Evolutionary conservation across 1,140 invertebrate genomes (phyloP), one percentile per base, ranked within the genome.

Genomic region (Ctenoplectra terminalis): DNA sequence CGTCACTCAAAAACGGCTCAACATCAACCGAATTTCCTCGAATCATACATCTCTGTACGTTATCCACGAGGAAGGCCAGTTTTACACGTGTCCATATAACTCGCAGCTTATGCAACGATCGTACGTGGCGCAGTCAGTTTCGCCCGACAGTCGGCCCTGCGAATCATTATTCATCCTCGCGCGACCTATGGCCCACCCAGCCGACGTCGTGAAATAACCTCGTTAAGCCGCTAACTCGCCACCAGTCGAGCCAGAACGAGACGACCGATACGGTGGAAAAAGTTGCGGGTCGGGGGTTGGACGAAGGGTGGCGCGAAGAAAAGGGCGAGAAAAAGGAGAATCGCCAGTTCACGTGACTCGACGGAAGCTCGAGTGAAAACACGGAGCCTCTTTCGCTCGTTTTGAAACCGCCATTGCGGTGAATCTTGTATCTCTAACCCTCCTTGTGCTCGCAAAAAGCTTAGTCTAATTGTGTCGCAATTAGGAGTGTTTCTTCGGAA

Each of bases 91-190:
- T 26, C 75, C 60, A 50, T 50, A 40, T 66, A 56, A 15, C 46
- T 60, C 15, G 67, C 29, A 34, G 63, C 23, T 71, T 58, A 56
- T 76, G 61, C 56, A 58, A 84, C 63, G 70, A 67, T 54, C 52
- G 50, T 63, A 63, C 81, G 26, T 64, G 56, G 50, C 76, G 75
- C 75, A n/a, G 52, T 43, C 66, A 43, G 26, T 40, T 40, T 8
- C 17, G 17, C 74, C 77, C 67, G 71, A 64, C 76, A 60, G 82
- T 70, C 85, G 90, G 91, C 88, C 85, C 88, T 89, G 83, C 86
- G 88, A 90, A 93, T 94, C 92, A 94, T 95, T 94, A 95, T 95
- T 94, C 94, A 92, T 93, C 89, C 87, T 92, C 85, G 88, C 91
- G 86, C 91, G 86, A 88, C 86, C 86, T 80, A 72, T 85, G 86